Evolutionary conservation across 92 coral and sea anemone species (phyloP), one percentile per base, ranked within the genome.

Genomic region (Actinernus sp.): DNA sequence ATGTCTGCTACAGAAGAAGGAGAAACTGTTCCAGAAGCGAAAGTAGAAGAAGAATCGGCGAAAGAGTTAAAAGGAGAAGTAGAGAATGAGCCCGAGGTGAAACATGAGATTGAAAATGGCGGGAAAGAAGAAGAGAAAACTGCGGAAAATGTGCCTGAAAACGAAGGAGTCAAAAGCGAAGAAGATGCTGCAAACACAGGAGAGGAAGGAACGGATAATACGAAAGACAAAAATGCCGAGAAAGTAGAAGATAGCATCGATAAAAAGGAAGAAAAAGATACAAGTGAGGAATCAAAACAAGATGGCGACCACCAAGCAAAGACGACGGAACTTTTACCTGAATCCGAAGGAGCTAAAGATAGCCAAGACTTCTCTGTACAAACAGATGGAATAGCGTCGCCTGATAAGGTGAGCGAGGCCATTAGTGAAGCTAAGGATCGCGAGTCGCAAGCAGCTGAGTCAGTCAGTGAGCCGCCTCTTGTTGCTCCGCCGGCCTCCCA

Each of bases 401-500:
- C 77, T 20, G 58, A 2, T 38, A 65, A 81, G 39, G 25, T 55
- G 17, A 60, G 31, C 26, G 71, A 68, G n/a, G 71, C 31, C 3
- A 26, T 12, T 10, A 36, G 39, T 19, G 9, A 20, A 31, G 21
- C 9, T 14, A 25, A 14, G 30, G 68, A 58, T 3, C 39, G 21
- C 18, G 83, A 31, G 6, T 74, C 74, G 26, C 60, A 49, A 64
- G 65, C 74, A 13, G 36, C 70, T 6, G 73, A 6, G 29, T 33
- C 57, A 27, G 75, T 49, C 43, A 89, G 89, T 33, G 89, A 79
- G 45, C 68, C 96, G 0, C 65, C 74, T 21, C 39, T 81, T 4
- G 66, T 85, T 31, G 96, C 92, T 24, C 96, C 96, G 5, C 96
- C 92, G 39, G 84, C 86, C 11, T 90, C 97, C 7, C 69, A 90